These are phyloP conservation scores for Falco peregrinus DNA, from an alignment of 2,797 vertebrate genomes.

Conservation along the genomic window DNA sequence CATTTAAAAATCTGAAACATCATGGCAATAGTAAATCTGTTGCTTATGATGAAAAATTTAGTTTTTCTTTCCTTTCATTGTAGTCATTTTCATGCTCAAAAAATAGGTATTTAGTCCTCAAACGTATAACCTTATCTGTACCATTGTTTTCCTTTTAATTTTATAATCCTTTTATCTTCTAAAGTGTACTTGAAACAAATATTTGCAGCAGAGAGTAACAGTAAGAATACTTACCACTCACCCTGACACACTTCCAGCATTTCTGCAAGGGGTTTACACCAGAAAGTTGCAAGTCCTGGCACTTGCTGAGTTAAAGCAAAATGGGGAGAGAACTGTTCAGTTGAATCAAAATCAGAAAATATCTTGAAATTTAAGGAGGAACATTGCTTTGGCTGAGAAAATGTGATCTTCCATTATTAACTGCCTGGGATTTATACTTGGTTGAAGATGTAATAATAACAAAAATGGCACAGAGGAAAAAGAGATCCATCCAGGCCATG, in stretches of 20 bases:
- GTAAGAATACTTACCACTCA: background rate
- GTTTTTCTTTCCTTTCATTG: background rate
- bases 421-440: background rate
- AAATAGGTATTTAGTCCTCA: background rate
- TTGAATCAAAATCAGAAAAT: conserved; percentile 29
- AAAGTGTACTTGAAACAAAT: background rate
- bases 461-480: background rate
- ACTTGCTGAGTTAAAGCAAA: conserved; percentile 14
- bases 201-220: background rate
- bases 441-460: background rate
- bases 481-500: background rate
- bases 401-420: background rate
- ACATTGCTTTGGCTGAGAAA: background rate
- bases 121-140: background rate
- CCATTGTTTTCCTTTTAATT: background rate
- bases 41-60: background rate
- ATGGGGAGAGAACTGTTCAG: background rate
- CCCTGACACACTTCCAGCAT: background rate
- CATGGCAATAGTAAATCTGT: conserved; percentile 7
- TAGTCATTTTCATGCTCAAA: conserved; percentile 5
- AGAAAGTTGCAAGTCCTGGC: conserved; percentile 3
- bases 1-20: conserved; percentile 39
- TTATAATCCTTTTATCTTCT: background rate
- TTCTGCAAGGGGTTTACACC: conserved; percentile 9
- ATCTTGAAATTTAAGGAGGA: background rate